Percentiles rank a stretch among this genome's conserved stretches.
Evolutionary conservation across 2,888 invertebrate genomes (phyloP).

Genomic region (Oligia fasciuncula): DNA sequence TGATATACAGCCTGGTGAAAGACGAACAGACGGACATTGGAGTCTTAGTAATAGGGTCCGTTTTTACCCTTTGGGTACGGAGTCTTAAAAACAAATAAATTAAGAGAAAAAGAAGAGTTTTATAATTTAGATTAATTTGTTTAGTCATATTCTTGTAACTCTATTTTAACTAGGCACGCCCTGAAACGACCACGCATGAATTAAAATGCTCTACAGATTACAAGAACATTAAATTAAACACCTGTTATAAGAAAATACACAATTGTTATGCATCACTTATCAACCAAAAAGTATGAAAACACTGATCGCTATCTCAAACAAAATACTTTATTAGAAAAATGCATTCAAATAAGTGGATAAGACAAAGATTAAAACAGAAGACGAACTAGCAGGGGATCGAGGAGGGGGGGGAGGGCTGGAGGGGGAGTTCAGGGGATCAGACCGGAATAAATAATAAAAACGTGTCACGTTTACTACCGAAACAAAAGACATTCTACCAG

Average conservation of each 20-base stretch:
- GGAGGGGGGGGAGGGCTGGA: too few species aligned
- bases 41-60: too few species aligned
- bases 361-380: too few species aligned
- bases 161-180: not conserved
- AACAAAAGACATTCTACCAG: not conserved
- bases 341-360: not conserved
- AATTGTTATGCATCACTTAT: not conserved
- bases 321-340: not conserved
- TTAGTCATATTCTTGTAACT: not conserved
- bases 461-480: not conserved
- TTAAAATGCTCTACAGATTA: not conserved
- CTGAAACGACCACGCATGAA: not conserved
- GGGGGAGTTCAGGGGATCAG: too few species aligned
- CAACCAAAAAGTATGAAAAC: not conserved
- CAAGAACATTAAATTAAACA: not conserved
- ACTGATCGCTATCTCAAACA: not conserved
- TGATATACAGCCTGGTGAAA: too few species aligned
- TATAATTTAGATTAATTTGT: not conserved
- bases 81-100: too few species aligned
- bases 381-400: too few species aligned
- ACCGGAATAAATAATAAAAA: not conserved
- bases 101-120: not conserved
- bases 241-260: not conserved
- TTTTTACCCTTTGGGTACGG: too few species aligned
- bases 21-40: too few species aligned